Evolutionary conservation across 2,797 vertebrate species (phyloP).

Genomic region (Sternotherus odoratus): DNA sequence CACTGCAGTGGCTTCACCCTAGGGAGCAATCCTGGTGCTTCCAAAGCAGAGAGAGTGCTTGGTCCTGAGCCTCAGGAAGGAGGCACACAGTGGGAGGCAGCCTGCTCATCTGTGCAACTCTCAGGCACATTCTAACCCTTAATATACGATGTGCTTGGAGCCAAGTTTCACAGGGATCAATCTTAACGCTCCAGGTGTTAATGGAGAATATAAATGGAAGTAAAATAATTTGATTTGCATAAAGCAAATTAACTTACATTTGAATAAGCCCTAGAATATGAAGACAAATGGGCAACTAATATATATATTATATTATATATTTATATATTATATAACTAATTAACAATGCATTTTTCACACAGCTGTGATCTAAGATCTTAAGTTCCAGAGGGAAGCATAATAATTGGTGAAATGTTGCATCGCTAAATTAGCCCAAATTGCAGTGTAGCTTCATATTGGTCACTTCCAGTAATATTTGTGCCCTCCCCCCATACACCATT

Average conservation of each 20-base stretch:
- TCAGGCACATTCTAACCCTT: not conserved
- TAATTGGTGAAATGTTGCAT: not conserved
- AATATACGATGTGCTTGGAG: not conserved
- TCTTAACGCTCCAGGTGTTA: conserved; percentile 44
- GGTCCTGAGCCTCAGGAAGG: not conserved
- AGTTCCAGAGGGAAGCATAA: not conserved
- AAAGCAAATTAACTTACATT: conserved; percentile 44
- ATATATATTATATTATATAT: too few relatives aligned
- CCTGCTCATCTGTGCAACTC: not conserved
- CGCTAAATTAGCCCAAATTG: not conserved
- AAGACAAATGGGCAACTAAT: conserved; percentile 46
- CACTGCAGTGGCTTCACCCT: not conserved
- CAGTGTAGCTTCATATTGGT: conserved; percentile 2
- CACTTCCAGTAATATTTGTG: not conserved
- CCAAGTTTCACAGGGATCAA: conserved; percentile 24
- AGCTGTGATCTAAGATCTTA: conserved; percentile 2
- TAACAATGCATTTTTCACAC: not conserved
- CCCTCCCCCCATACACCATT: not conserved
- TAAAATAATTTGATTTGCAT: conserved; percentile 40
- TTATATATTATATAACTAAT: too few relatives aligned
- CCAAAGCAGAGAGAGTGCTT: not conserved
- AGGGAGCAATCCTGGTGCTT: not conserved
- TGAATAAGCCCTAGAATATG: conserved; percentile 24
- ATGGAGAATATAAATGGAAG: conserved; percentile 28
- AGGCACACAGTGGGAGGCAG: not conserved